Base-by-base conservation (phyloP, 2,888 invertebrate genomes). In the Keiferia lycopersicella region DNA sequence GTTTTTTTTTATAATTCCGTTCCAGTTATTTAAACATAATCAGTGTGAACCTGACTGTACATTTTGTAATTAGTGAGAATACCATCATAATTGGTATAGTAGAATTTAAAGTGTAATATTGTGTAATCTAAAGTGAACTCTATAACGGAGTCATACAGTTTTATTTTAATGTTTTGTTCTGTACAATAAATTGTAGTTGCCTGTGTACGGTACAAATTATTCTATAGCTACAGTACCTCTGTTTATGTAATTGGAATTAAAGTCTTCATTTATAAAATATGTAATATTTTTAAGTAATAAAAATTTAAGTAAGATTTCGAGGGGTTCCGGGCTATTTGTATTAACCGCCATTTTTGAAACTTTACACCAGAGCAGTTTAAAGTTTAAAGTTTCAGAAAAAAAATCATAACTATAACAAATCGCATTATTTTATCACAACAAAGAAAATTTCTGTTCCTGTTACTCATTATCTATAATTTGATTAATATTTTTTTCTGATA, bases 1-100 rank as follows among this genome's bases (percentile, higher is more conserved):
- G 82, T 81, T 80, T 82, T n/a, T 77, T 75, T 72, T 76, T 67
- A 72, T 73, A 71, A 85, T 86, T 87, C 83, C 85, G 75, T 84
- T 66, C 64, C 58, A 61, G 50, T 66, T 60, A 61, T 66, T 53
- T 72, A 65, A 68, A 71, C 75, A 71, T 71, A 72, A 68, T 65
- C 68, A 61, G 66, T 78, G 80, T 81, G 79, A 80, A 83, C 83
- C 78, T 78, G 78, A 79, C 82, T 80, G 77, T 71, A 75, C 73
- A 71, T 65, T 39, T n/a, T 7, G 50, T 53, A 62, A 58, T 63
- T 65, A 61, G 20, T 45, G 22, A 59, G 20, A 34, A 39, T 22
- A 59, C 18, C 59, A 41, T 41, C 6, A 45, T 39, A 45, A 59
- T 65, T 61, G 34, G 18, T 18, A n/a, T 16, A 51, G 48, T 59